Evolutionary conservation across 2,888 invertebrate species (phyloP).

Genomic region (Leptinotarsa rubiginosa): DNA sequence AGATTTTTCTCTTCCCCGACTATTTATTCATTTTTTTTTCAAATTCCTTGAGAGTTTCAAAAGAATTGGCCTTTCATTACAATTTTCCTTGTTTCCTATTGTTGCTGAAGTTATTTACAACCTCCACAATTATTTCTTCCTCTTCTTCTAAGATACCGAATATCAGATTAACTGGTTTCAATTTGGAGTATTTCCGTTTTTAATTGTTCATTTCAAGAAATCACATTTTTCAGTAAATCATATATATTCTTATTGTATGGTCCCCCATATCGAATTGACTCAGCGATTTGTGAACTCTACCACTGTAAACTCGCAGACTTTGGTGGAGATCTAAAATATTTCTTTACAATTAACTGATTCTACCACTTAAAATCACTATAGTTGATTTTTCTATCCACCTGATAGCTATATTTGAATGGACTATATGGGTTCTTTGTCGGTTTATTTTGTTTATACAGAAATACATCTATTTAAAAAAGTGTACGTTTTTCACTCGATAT

Average conservation of each 20-base stretch:
- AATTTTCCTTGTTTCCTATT: not conserved
- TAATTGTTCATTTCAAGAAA: not conserved
- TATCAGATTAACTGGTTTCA: not conserved
- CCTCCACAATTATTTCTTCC: not conserved
- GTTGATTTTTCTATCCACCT: not conserved
- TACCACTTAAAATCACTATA: not conserved
- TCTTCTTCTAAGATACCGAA: not conserved
- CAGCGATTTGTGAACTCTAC: not conserved
- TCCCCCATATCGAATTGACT: not conserved
- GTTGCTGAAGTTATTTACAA: not conserved
- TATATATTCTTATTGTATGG: not conserved
- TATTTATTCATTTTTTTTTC: not conserved
- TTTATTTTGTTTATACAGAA: too few species aligned
- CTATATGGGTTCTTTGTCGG: too few species aligned
- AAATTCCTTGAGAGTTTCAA: not conserved
- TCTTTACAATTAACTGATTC: not conserved
- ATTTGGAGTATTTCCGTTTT: not conserved
- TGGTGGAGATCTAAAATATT: not conserved
- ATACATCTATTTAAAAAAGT: not conserved
- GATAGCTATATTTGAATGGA: too few species aligned
- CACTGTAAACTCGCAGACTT: not conserved
- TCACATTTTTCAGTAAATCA: not conserved
- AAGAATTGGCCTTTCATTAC: not conserved
- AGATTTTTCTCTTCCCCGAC: not conserved
- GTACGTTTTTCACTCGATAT: not conserved